A percentile compares a stretch with the other conserved stretches of the same genome.
phyloP scores from a whole-genome alignment of 2,113 vertebrate genomes.

The Datnioides undecimradiatus region DNA sequence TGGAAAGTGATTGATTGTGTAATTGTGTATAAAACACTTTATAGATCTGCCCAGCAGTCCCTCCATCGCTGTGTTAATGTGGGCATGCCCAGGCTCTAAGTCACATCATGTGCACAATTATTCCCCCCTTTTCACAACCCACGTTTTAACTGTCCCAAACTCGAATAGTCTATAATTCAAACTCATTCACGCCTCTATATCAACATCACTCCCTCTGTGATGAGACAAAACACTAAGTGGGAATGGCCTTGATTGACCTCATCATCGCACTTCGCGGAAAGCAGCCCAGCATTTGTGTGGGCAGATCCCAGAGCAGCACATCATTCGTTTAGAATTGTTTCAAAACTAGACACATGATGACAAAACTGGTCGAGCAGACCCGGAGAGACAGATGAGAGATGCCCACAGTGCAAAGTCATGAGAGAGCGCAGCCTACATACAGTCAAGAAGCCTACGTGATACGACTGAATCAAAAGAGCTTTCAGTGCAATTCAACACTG shows the following conservation, averaged over 20 bases:
- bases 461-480: conserved; percentile 25
- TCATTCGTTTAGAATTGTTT: not conserved
- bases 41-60: not conserved
- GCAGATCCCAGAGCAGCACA: not conserved
- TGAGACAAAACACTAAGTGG: not conserved
- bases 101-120: not conserved
- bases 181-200: not conserved
- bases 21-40: conserved; percentile 3
- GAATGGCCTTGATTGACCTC: not conserved
- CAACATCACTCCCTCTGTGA: not conserved
- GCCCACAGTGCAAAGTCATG: not conserved
- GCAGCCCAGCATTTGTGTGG: not conserved
- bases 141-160: not conserved
- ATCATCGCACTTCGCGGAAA: not conserved
- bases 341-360: not conserved
- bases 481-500: not conserved
- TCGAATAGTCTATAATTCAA: not conserved
- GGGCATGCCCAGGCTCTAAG: not conserved
- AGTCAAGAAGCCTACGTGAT: conserved; percentile 18
- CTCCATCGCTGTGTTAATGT: not conserved
- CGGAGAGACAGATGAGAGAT: conserved; percentile 1
- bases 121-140: not conserved
- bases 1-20: conserved; percentile 29
- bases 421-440: not conserved
- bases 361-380: not conserved